phyloP scores from a whole-genome alignment of 2,113 vertebrate genomes.

The Pituophis catenifer region DNA sequence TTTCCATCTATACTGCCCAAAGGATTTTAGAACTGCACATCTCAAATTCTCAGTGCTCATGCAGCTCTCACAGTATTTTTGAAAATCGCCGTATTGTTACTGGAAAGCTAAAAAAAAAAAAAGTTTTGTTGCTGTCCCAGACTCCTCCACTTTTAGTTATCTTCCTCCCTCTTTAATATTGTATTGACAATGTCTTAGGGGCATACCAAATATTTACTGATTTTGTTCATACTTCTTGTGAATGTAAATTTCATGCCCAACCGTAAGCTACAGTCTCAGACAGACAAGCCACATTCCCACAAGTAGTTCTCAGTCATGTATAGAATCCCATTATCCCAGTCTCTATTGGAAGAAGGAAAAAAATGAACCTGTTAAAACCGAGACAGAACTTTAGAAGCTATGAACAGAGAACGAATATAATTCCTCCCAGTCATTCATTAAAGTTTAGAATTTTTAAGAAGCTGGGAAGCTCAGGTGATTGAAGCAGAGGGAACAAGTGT shows the following conservation, averaged over 20 bases:
- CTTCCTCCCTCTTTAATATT: background rate
- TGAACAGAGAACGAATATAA: background rate
- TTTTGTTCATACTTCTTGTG: background rate
- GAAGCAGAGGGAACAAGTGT: background rate
- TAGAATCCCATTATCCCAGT: background rate
- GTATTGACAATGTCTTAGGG: background rate
- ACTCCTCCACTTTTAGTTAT: background rate
- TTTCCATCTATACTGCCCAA: background rate
- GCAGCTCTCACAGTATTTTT: background rate
- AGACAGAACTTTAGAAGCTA: background rate
- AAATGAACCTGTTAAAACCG: background rate
- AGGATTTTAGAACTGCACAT: background rate
- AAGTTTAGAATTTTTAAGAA: background rate
- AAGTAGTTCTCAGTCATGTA: background rate
- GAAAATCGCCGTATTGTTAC: background rate
- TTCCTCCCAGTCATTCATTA: background rate
- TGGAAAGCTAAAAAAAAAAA: background rate
- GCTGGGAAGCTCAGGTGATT: background rate
- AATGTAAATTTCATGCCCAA: background rate
- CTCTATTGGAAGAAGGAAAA: background rate
- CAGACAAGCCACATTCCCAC: background rate
- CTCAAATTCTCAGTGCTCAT: background rate
- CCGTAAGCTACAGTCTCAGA: background rate
- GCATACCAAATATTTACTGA: background rate
- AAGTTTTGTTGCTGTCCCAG: background rate